Evolutionary conservation across 2,888 invertebrate genomes (phyloP).

Genomic region (Drosophila flavopinicola): DNA sequence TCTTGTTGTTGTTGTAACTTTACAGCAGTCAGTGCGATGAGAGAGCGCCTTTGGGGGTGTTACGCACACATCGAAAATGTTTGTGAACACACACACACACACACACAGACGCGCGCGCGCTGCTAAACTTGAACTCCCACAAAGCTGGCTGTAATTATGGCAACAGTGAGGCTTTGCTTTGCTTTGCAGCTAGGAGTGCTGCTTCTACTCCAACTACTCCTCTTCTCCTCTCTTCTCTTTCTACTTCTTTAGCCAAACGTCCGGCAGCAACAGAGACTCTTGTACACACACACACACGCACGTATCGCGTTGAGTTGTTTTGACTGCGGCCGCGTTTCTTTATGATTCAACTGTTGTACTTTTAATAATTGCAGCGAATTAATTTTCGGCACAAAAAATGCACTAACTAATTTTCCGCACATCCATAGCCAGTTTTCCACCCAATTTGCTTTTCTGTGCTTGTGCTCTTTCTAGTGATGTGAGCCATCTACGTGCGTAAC

Average conservation of each 20-base stretch:
- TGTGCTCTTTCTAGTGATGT: slow-evolving; percentile 45
- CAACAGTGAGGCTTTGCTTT: slow-evolving; percentile 56
- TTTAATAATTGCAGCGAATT: slow-evolving; percentile 18
- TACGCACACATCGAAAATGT: slow-evolving; percentile 56
- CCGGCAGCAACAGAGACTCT: slow-evolving; percentile 44
- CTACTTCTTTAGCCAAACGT: slow-evolving; percentile 35
- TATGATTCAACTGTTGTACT: slow-evolving; percentile 22
- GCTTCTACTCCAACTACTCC: slow-evolving; percentile 35
- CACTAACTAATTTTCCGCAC: slow-evolving; percentile 61
- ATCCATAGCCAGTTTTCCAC: slow-evolving; percentile 66
- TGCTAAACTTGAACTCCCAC: slow-evolving; percentile 75
- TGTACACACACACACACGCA: slow-evolving; percentile 18
- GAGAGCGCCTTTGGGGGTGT: slow-evolving; percentile 71
- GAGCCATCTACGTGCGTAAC: slow-evolving; percentile 15
- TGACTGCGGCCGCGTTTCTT: slow-evolving; percentile 6
- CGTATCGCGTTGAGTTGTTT: slow-evolving; percentile 2
- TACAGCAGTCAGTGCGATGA: slow-evolving; percentile 38
- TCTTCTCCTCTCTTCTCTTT: slow-evolving; percentile 22
- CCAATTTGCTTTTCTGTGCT: slow-evolving; percentile 65
- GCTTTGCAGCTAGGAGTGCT: slow-evolving; percentile 39
- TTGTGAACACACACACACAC: slow-evolving; percentile 7
- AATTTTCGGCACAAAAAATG: slow-evolving; percentile 28
- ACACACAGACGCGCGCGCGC: slow-evolving; percentile 39
- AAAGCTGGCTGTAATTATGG: slow-evolving; percentile 72
- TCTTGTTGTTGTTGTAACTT: slow-evolving; percentile 22